Evolutionary conservation across 92 coral and sea anemone genomes (phyloP), one percentile per base, ranked within the genome.

Genomic region (Porites rus): DNA sequence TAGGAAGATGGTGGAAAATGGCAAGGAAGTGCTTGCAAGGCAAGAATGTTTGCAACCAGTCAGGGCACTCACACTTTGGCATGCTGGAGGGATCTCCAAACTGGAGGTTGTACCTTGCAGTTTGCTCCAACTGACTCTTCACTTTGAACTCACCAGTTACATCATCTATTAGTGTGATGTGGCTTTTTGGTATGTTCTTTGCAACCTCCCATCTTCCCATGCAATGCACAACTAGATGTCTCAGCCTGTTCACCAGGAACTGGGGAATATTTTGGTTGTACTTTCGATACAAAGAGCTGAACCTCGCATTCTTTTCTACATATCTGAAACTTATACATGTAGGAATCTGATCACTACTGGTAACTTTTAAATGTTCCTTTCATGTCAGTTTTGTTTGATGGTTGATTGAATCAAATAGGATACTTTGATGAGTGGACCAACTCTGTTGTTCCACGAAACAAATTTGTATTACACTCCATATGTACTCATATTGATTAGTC

Each of bases 11-110:
- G 65, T 58, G 72, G 56, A 87, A 87, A 38, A 87, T 68, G 56
- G 93, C 72, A 52, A 90, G 61, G 76, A 79, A 90, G 53, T 90
- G 93, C 82, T 91, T 91, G 75, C 93, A 87, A 10, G 88, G 93
- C 12, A 91, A 67, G 61, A 75, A 86, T 6, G 71, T 77, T 62
- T 90, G 80, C 51, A 65, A 53, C 90, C 91, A 86, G 61, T 86
- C 91, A 12, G 75, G 65, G 65, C 91, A 90, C 17, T 68, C 87
- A 63, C 91, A 90, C 20, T 75, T 51, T 24, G 85, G 83, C 87
- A 87, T 86, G 83, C 52, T 69, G 22, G 18, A 13, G 16, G 14
- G 13, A 43, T 71, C 81, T 31, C 80, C 93, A 86, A 90, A 90
- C 51, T 4, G 7, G 38, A 80, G n/a, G 63, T 20, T 38, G 84